A percentile compares a stretch with the other conserved stretches of the same genome.
These are phyloP conservation scores for Aplysina aerophoba DNA, from an alignment of 37 sponge, comb jelly and placozoan genomes.

Conservation along the genomic window DNA sequence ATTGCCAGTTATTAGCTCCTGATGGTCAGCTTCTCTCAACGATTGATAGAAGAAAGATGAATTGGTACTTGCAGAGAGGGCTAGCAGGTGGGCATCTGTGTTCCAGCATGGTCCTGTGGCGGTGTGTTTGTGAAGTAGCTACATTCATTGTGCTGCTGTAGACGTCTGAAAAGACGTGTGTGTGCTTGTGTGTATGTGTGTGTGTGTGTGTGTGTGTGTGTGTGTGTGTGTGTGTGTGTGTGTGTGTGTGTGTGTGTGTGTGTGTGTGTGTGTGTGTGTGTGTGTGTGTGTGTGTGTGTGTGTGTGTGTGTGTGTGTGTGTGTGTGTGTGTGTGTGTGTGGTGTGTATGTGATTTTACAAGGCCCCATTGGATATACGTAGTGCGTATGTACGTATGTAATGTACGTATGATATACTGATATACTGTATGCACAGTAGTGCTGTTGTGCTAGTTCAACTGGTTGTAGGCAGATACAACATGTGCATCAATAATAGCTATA, in stretches of 20 bases:
- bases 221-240: no score
- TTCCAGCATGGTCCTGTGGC: background rate
- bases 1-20: conserved; percentile 80
- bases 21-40: conserved; percentile 79
- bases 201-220: no score
- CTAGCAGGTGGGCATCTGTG: conserved; percentile 58
- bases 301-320: background rate
- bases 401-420: no score
- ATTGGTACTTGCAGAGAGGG: conserved; percentile 79
- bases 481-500: no score
- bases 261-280: background rate
- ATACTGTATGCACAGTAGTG: no score
- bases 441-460: no score
- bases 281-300: background rate
- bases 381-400: background rate
- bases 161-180: no score
- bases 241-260: no score
- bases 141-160: no score
- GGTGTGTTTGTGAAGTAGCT: no score
- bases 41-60: conserved; percentile 68
- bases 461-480: no score
- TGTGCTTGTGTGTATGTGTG: no score
- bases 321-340: background rate
- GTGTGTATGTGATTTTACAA: background rate
- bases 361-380: background rate